phyloP scores from a whole-genome alignment of 2,113 vertebrate species.

The Lontra canadensis region DNA sequence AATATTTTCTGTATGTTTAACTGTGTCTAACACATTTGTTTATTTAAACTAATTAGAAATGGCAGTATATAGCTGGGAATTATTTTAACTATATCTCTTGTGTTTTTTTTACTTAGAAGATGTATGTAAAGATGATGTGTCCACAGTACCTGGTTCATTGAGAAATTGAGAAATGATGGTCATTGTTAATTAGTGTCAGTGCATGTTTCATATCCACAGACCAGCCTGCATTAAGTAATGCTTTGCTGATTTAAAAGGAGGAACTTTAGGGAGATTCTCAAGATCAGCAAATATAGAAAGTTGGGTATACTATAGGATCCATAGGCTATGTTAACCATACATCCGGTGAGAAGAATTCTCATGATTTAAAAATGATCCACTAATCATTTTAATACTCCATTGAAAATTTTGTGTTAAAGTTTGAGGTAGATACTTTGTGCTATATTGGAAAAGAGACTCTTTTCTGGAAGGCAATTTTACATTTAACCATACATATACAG shows the following conservation, averaged over 20 bases:
- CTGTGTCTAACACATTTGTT: not conserved
- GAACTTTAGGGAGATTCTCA: not conserved
- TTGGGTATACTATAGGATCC: not conserved
- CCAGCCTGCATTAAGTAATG: not conserved
- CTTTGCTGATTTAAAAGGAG: not conserved
- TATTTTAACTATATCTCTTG: not conserved
- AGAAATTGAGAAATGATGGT: not conserved
- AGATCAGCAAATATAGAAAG: not conserved
- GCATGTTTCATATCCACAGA: not conserved
- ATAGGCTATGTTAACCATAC: not conserved
- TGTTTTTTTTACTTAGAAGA: not conserved
- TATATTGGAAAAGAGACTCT: not conserved
- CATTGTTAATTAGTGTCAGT: not conserved
- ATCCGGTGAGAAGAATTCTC: not conserved
- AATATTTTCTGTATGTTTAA: not conserved
- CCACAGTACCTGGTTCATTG: not conserved
- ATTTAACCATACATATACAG: not conserved
- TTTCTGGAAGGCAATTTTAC: not conserved
- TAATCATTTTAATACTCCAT: not conserved
- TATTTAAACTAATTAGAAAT: not conserved
- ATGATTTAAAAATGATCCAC: not conserved
- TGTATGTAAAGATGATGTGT: rapidly evolving
- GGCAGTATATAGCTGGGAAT: not conserved
- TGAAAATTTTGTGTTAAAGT: not conserved
- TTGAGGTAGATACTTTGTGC: not conserved